A percentile compares a stretch with the other conserved stretches of the same genome.
These are phyloP conservation scores for Sipha flava DNA, from an alignment of 1,140 invertebrate genomes.

Conservation along the genomic window DNA sequence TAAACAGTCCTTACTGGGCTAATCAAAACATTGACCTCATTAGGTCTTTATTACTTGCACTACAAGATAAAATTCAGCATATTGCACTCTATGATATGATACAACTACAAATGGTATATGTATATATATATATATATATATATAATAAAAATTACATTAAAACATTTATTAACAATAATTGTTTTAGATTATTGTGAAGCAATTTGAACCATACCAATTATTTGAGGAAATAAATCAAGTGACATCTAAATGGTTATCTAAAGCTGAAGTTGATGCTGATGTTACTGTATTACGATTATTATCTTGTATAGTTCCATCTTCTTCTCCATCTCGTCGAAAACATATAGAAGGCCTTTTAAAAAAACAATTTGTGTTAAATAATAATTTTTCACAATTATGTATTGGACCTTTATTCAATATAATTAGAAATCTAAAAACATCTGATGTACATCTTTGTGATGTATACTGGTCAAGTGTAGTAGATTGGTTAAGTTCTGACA, in stretches of 20 bases:
- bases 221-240: slow-evolving; percentile 4
- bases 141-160: no score
- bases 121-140: no score
- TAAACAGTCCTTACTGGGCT: slow-evolving; percentile 17
- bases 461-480: slow-evolving; percentile 20
- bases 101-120: slow-evolving; percentile 26
- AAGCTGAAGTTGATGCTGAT: slow-evolving; percentile 4
- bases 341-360: neutral
- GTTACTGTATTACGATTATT: neutral
- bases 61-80: neutral
- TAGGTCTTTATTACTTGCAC: slow-evolving; percentile 8
- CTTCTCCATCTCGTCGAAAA: neutral
- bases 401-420: slow-evolving; percentile 14
- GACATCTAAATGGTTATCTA: slow-evolving; percentile 7
- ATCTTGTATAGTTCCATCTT: slow-evolving; percentile 10
- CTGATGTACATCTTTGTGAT: slow-evolving; percentile 1
- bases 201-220: slow-evolving; percentile 11
- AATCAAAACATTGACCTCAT: neutral
- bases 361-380: slow-evolving; percentile 22
- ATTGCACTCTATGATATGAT: slow-evolving; percentile 16
- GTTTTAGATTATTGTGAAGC: slow-evolving; percentile 14
- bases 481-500: neutral
- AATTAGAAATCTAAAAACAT: slow-evolving; percentile 17
- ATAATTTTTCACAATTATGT: neutral
- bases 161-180: neutral